phyloP scores from a whole-genome alignment of 2,888 invertebrate species.

The Diloba caeruleocephala region DNA sequence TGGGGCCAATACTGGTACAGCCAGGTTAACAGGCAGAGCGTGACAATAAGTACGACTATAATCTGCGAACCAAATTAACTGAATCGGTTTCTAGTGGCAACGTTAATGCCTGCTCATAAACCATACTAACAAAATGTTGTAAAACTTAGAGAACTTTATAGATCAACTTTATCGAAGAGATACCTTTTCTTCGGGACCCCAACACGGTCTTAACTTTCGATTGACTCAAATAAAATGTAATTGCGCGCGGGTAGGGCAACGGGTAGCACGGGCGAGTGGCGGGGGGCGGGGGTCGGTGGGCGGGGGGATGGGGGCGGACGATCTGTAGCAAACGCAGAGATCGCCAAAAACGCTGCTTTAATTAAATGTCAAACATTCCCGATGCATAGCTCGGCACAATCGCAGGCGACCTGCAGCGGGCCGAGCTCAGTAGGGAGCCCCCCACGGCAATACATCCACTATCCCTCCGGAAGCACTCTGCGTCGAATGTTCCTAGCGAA shows the following conservation, averaged over 20 bases:
- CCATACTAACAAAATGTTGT: not conserved
- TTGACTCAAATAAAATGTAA: conserved; percentile 60
- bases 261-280: conserved; percentile 1
- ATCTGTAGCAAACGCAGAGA: conserved; percentile 6
- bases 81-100: not conserved
- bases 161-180: conserved; percentile 14
- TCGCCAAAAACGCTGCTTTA: conserved; percentile 57
- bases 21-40: too few species aligned
- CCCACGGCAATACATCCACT: too few species aligned
- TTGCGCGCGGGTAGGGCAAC: conserved; percentile 31
- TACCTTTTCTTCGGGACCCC: conserved; percentile 38
- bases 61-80: too few species aligned
- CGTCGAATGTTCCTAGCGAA: not conserved
- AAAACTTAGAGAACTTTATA: conserved; percentile 1
- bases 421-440: too few species aligned
- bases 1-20: too few species aligned
- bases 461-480: too few species aligned
- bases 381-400: conserved; percentile 25
- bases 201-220: conserved; percentile 47
- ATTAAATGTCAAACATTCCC: conserved; percentile 68
- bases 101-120: not conserved
- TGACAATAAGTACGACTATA: too few species aligned
- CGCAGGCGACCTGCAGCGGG: not conserved
- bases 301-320: conserved; percentile 8
- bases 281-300: too few species aligned